Evolutionary conservation across 64 coral and sea anemone species (phyloP).

Genomic region (Montipora capricornis): DNA sequence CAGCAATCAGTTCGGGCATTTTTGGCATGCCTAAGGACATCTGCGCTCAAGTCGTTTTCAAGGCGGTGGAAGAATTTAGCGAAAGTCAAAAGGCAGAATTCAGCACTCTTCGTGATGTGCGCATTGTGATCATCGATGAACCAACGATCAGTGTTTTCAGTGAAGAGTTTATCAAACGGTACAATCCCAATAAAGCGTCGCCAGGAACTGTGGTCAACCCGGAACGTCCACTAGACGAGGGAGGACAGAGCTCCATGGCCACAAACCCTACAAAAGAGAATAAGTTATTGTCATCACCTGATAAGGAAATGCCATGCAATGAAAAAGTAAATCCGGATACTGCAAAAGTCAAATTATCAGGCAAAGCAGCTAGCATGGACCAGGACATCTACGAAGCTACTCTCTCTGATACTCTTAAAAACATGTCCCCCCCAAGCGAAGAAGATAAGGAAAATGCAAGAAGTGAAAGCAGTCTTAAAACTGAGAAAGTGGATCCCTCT

Average conservation of each 20-base stretch:
- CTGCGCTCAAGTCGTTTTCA: conserved; percentile 70
- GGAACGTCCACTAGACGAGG: neutral
- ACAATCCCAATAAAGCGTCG: fast-evolving
- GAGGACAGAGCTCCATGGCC: neutral
- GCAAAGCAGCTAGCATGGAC: too few species aligned
- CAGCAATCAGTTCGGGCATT: conserved; percentile 74
- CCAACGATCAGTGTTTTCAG: conserved; percentile 42
- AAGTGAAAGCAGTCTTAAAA: too few species aligned
- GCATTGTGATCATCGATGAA: conserved; percentile 73
- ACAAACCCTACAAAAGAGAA: neutral
- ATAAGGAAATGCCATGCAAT: too few species aligned
- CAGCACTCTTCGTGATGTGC: conserved; percentile 47
- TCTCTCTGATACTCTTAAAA: too few species aligned
- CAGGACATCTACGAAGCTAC: too few species aligned
- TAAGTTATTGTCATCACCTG: neutral
- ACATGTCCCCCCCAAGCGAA: too few species aligned
- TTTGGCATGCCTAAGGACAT: conserved; percentile 64
- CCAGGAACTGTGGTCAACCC: neutral
- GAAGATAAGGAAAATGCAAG: too few species aligned
- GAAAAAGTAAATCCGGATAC: too few species aligned
- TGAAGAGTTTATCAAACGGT: conserved; percentile 74
- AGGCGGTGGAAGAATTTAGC: conserved; percentile 42
- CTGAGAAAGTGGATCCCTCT: too few species aligned
- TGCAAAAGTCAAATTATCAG: too few species aligned
- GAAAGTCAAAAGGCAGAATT: neutral